phyloP scores from a whole-genome alignment of 2,113 vertebrate genomes.

The Halcyon malimbica region DNA sequence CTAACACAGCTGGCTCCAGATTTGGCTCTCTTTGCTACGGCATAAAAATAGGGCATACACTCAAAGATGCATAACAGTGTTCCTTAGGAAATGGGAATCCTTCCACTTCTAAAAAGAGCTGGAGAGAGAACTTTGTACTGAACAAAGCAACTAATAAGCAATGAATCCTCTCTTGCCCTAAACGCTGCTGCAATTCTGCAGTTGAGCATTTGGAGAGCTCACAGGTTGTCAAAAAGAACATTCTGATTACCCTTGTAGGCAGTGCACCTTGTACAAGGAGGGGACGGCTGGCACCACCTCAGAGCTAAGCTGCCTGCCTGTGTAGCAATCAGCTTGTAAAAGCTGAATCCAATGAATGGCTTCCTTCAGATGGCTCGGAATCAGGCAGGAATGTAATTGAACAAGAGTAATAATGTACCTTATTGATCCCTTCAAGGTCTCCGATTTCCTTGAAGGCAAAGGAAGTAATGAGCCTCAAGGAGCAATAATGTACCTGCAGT shows the following conservation, averaged over 20 bases:
- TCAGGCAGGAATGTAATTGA: slow-evolving; percentile 21
- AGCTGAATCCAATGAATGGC: not conserved
- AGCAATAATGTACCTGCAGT: not conserved
- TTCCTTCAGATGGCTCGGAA: slow-evolving; percentile 8
- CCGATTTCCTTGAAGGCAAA: not conserved
- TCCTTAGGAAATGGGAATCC: not conserved
- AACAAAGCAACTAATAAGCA: not conserved
- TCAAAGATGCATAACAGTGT: not conserved
- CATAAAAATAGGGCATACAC: not conserved
- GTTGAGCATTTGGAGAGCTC: not conserved
- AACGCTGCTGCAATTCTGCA: not conserved
- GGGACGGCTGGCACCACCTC: not conserved
- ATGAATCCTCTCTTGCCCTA: not conserved
- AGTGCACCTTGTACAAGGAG: not conserved
- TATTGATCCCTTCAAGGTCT: slow-evolving; percentile 50
- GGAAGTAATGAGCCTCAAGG: slow-evolving; percentile 13
- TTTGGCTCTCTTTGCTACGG: not conserved
- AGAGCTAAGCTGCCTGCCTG: not conserved
- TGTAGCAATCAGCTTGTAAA: not conserved
- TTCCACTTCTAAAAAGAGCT: not conserved
- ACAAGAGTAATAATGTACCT: slow-evolving; percentile 44
- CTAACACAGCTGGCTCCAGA: not conserved
- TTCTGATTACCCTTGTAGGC: not conserved
- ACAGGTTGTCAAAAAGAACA: not conserved
- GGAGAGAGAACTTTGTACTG: not conserved